Evolutionary conservation across 2,113 vertebrate species (phyloP), one percentile per base, ranked within the genome.

Genomic region (Echinops telfairi): DNA sequence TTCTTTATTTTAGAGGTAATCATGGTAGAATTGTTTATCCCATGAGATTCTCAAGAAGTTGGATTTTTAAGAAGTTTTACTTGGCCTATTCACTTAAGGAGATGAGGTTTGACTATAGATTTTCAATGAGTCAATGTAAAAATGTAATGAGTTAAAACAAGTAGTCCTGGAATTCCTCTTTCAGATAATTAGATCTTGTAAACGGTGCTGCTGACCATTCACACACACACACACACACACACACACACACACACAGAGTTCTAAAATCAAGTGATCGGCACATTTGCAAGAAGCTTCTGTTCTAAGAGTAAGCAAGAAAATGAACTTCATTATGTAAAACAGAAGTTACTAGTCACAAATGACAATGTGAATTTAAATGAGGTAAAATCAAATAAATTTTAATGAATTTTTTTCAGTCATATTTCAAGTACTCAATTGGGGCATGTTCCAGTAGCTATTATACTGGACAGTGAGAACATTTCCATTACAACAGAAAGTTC

Each of bases 121-220:
- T 62, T 93, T 88, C 36, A 64, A 20, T 5, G 53, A 60, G 4
- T 80, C n/a, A 68, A 43, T 2, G 89, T 89, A 88, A 10, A 64
- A 82, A 87, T 89, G n/a, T 85, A 68, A 89, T 36, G 57, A 25
- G n/a, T 85, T 70, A 93, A 27, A 0, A 1, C 79, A 78, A 96
- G 38, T 33, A 33, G 75, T 27, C 8, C 22, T 90, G 20, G 36
- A 75, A 87, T 57, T 66, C 88, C 38, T 81, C 22, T 85, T 77
- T 78, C 58, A 82, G 58, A 66, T 89, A 36, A 68, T 64, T 80
- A 83, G 25, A 7, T 70, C 66, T 62, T 6, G 47, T 17, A 77
- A 86, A 91, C 75, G 20, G 14, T 57, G 22, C 43, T 62, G 53
- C 19, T 83, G 62, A 20, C 27, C 19, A 47, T 86, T 7, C 40